Percentiles rank a stretch among this genome's conserved stretches.
Evolutionary conservation across 92 coral and sea anemone species (phyloP).

Genomic region (Heliopora coerulea): DNA sequence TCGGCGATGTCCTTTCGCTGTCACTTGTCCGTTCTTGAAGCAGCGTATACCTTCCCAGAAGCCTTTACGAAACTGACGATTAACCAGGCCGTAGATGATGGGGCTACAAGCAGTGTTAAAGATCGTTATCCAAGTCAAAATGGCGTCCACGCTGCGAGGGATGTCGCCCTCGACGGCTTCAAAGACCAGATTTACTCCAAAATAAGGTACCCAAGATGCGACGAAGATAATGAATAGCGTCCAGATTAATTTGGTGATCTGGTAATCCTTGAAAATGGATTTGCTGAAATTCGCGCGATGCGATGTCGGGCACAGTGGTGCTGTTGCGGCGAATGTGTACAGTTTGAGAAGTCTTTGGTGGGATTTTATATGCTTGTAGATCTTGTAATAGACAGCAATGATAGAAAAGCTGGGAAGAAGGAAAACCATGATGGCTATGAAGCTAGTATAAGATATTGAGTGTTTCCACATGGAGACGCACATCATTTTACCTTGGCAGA

Average conservation of each 20-base stretch:
- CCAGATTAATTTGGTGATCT: slow-evolving; percentile 32
- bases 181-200: slow-evolving; percentile 22
- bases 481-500: slow-evolving; percentile 23
- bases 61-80: slow-evolving; percentile 31
- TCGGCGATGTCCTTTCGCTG: not conserved
- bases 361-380: slow-evolving; percentile 35
- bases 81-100: slow-evolving; percentile 37
- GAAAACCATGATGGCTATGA: slow-evolving; percentile 17
- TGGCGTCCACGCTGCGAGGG: slow-evolving; percentile 29
- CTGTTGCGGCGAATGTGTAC: slow-evolving; percentile 11
- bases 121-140: slow-evolving; percentile 17
- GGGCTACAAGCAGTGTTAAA: slow-evolving; percentile 34
- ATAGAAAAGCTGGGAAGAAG: slow-evolving; percentile 24
- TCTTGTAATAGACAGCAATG: slow-evolving; percentile 24
- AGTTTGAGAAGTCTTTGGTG: slow-evolving; percentile 25
- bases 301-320: not conserved
- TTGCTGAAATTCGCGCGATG: not conserved
- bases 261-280: slow-evolving; percentile 34
- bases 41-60: slow-evolving; percentile 37
- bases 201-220: slow-evolving; percentile 38
- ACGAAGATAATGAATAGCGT: slow-evolving; percentile 29
- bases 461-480: slow-evolving; percentile 35
- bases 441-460: slow-evolving; percentile 16
- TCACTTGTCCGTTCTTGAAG: not conserved
- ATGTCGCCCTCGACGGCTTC: not conserved